Conservation (phyloP, 2,113 vertebrate species). For the Stegastes partitus region DNA sequence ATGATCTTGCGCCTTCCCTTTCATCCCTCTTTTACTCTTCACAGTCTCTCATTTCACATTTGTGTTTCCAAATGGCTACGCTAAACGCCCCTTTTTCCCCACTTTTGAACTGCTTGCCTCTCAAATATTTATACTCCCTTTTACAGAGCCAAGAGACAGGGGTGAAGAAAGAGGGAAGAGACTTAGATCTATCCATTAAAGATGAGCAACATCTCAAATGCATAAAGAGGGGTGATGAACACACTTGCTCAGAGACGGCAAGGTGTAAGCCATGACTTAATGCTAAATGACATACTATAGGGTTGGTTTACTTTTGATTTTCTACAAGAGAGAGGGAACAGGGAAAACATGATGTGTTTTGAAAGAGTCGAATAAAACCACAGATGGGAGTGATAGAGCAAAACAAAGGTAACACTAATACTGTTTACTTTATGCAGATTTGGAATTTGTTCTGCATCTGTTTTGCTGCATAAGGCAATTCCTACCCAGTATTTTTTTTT, state of each 20-base stretch:
- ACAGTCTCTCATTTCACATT: slow-evolving; percentile 72
- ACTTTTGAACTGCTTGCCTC: slow-evolving; percentile 72
- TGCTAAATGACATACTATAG: slow-evolving; percentile 42
- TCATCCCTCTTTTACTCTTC: slow-evolving; percentile 56
- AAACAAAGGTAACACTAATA: slow-evolving; percentile 22
- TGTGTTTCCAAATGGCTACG: slow-evolving; percentile 73
- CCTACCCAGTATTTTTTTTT: too few species aligned
- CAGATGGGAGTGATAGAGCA: slow-evolving; percentile 11
- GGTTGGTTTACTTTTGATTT: slow-evolving; percentile 57
- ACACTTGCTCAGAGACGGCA: slow-evolving; percentile 45
- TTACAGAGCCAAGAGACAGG: slow-evolving; percentile 65
- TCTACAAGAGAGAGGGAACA: slow-evolving; percentile 12
- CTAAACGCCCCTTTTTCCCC: slow-evolving; percentile 75
- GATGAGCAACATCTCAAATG: slow-evolving; percentile 80
- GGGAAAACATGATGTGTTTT: slow-evolving; percentile 19
- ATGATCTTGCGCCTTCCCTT: slow-evolving; percentile 26
- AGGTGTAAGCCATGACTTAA: slow-evolving; percentile 67
- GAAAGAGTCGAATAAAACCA: slow-evolving; percentile 11
- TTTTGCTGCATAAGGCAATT: slow-evolving; percentile 27
- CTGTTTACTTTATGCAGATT: slow-evolving; percentile 46
- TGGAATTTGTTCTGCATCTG: slow-evolving; percentile 38
- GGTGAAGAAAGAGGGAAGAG: slow-evolving; percentile 63
- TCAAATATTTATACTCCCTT: slow-evolving; percentile 84
- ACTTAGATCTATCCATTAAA: slow-evolving; percentile 80
- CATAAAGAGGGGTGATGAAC: slow-evolving; percentile 71